These are phyloP conservation scores for Drosophila gunungcola DNA, from an alignment of 1,140 invertebrate genomes.

Conservation along the genomic window DNA sequence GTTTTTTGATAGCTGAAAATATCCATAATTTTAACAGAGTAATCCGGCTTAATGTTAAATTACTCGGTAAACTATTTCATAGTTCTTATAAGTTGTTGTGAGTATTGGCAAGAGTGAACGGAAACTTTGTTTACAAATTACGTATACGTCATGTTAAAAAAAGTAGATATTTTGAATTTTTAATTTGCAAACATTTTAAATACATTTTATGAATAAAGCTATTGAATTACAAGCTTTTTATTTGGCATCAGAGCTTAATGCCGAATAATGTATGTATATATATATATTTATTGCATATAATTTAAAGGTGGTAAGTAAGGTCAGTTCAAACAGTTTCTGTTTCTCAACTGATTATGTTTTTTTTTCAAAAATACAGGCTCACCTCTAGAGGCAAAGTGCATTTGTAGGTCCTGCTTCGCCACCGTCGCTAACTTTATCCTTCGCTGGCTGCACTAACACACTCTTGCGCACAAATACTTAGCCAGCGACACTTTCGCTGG, in stretches of 20 bases:
- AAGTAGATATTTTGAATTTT: not conserved
- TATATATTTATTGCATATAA: no score
- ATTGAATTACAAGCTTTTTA: slow-evolving; percentile 1
- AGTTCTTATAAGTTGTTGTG: no score
- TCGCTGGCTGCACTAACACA: slow-evolving; percentile 50
- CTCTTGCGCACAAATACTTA: not conserved
- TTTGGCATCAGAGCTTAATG: no score
- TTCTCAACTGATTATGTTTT: not conserved
- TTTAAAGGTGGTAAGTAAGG: no score
- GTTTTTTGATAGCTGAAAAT: no score
- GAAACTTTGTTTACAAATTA: not conserved
- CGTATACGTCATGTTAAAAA: slow-evolving; percentile 13
- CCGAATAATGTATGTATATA: no score
- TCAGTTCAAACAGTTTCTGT: not conserved
- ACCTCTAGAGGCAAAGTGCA: slow-evolving; percentile 67
- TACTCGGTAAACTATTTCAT: no score
- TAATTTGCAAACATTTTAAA: no score
- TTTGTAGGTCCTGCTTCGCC: slow-evolving; percentile 68
- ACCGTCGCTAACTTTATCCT: slow-evolving; percentile 79
- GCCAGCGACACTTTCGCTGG: slow-evolving; percentile 73
- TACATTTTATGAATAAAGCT: no score
- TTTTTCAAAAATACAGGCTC: not conserved
- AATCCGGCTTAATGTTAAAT: no score
- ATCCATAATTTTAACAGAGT: no score
- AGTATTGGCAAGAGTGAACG: no score